phyloP scores from a whole-genome alignment of 2,888 invertebrate species.

The Punctoribates punctum region DNA sequence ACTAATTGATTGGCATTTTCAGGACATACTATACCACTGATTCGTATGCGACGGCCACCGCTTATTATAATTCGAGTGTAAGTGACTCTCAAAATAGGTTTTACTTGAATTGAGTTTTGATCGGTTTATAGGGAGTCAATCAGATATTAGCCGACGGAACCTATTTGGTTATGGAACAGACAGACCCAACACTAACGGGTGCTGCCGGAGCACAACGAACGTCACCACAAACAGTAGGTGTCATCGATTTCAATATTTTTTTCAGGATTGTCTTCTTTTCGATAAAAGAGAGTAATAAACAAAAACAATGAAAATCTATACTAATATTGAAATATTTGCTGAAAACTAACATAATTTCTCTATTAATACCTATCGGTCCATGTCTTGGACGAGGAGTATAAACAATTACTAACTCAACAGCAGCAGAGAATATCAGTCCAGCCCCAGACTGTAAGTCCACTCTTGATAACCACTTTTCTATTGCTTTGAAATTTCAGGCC shows the following conservation, averaged over 20 bases:
- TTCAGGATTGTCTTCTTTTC: too few species aligned
- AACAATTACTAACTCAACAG: conserved; percentile 39
- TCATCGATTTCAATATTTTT: neutral
- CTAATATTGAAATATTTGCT: neutral
- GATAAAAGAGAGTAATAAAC: too few species aligned
- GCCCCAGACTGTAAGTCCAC: conserved; percentile 43
- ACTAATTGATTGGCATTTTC: conserved; percentile 7
- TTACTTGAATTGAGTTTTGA: too few species aligned
- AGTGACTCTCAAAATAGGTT: neutral
- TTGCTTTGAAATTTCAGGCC: too few species aligned
- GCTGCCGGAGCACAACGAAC: conserved; percentile 14
- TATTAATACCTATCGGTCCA: conserved; percentile 22
- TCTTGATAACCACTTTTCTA: neutral
- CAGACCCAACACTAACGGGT: conserved; percentile 9
- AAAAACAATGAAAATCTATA: neutral
- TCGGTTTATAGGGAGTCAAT: conserved; percentile 37
- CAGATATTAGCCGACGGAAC: conserved; percentile 39
- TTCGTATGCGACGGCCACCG: conserved; percentile 37
- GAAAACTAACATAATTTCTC: conserved; percentile 9
- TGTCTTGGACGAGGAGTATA: conserved; percentile 38
- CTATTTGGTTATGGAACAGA: conserved; percentile 43
- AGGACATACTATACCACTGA: conserved; percentile 43
- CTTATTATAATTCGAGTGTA: conserved; percentile 42
- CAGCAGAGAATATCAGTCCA: conserved; percentile 42
- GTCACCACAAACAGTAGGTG: conserved; percentile 37